A percentile compares a stretch with the other conserved stretches of the same genome.
Conservation (phyloP, 2,888 invertebrate species). For the Heliconius ismenius region DNA sequence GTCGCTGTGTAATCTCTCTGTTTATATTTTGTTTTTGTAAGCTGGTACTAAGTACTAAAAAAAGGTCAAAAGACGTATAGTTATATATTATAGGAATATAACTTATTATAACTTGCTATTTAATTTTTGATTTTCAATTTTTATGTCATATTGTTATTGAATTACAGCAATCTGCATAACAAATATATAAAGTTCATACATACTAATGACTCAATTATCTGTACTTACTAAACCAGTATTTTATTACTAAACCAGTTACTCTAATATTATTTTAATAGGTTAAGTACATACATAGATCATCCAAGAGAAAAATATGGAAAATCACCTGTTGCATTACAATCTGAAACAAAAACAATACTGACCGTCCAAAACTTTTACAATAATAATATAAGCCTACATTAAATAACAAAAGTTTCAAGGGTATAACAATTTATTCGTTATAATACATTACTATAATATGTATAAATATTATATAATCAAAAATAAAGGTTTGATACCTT, state of each 20-base stretch:
- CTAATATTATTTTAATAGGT: background rate
- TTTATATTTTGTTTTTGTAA: background rate
- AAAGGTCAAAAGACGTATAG: too few species aligned
- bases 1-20: background rate
- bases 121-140: too few species aligned
- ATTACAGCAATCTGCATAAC: too few species aligned
- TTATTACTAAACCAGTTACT: background rate
- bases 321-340: background rate
- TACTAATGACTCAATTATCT: too few species aligned
- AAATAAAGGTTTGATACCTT: background rate
- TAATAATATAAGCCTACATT: background rate
- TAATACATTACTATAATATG: background rate
- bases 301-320: background rate
- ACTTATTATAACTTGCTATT: too few species aligned
- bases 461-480: too few species aligned
- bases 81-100: too few species aligned
- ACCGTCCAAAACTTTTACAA: conserved; percentile 7
- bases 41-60: too few species aligned
- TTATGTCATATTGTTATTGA: too few species aligned
- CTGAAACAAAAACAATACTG: conserved; percentile 17
- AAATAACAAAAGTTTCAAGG: background rate
- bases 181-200: too few species aligned
- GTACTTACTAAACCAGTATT: too few species aligned
- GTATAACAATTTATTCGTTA: background rate
- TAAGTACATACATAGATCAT: background rate